Base-by-base conservation (phyloP, 1,140 invertebrate genomes). In the Muscidifurax raptorellus region DNA sequence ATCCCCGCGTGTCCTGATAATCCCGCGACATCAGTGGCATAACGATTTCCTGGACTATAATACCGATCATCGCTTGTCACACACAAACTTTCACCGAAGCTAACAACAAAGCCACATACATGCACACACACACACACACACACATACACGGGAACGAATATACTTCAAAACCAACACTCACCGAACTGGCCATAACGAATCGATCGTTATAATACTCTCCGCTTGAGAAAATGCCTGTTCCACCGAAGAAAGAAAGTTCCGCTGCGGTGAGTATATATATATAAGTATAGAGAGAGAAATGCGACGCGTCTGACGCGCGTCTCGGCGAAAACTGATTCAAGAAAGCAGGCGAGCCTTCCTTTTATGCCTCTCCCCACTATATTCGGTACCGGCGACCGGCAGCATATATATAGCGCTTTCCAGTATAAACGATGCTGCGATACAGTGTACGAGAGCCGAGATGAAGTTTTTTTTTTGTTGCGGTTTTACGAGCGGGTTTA, bases 361-460 rank as follows among this genome's bases (percentile, higher is more conserved):
- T 84, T 84, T 84, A 84, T 84, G 59, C 44, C 30, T 74, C 44
- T 79, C 83, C 83, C 77, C 76, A 84, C 77, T 64, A 47, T 22
- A 25, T 18, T 32, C 18, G 4, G 0, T 75, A 9, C 74, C 40
- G 74, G 74, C 36, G 71, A 27, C 3, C 71, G 66, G 7, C 66
- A 1, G 66, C n/a, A 10, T n/a, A 69, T n/a, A 10, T n/a, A 69
- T n/a, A n/a, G 66, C 66, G 66, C 25, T 30, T 69, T 69, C 66
- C 28, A 69, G 18, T 59, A 18, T 59, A 59, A 59, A 22, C 47
- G 47, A 59, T 59, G 52, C 22, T n/a, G 52, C 15, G 52, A 40
- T 18, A 7, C 18, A 22, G 52, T 6, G 52, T 52, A 52, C 10
- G 47, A 52, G 52, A 22, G 5, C 2, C 18, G 47, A 59, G 52